A percentile compares a stretch with the other conserved stretches of the same genome.
Conservation (phyloP, 2,888 invertebrate genomes). For the Rotaria macrura region DNA sequence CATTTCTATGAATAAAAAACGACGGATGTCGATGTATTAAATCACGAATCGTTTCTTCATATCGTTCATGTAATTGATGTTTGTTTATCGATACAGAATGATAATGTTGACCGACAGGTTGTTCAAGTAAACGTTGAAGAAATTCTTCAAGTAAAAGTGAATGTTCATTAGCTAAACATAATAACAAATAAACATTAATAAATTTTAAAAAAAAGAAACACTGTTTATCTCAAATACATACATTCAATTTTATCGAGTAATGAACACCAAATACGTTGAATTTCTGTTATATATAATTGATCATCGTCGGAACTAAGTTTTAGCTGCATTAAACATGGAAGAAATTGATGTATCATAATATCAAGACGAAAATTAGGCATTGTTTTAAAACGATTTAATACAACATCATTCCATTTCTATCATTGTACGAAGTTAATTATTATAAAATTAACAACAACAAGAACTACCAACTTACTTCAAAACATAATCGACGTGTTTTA, state of each 20-base stretch:
- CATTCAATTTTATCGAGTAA: constrained; percentile 18
- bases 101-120: constrained; percentile 23
- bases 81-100: constrained; percentile 29
- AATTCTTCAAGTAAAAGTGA: constrained; percentile 10
- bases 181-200: no score
- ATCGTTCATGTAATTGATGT: constrained; percentile 24
- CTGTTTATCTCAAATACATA: background rate
- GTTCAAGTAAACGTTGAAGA: constrained; percentile 30
- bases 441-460: background rate
- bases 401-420: background rate
- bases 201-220: no score
- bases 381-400: background rate
- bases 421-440: background rate
- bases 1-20: background rate
- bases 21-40: background rate
- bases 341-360: constrained; percentile 28
- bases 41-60: constrained; percentile 18
- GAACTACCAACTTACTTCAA: background rate
- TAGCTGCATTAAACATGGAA: constrained; percentile 28
- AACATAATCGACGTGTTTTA: background rate
- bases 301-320: constrained; percentile 23
- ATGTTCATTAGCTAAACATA: background rate
- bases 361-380: constrained; percentile 21
- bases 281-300: constrained; percentile 21
- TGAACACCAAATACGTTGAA: constrained; percentile 26